These are phyloP conservation scores for Turritopsis rubra DNA, from an alignment of 30 jellyfish, hydroid and myxozoan species.

Conservation along the genomic window DNA sequence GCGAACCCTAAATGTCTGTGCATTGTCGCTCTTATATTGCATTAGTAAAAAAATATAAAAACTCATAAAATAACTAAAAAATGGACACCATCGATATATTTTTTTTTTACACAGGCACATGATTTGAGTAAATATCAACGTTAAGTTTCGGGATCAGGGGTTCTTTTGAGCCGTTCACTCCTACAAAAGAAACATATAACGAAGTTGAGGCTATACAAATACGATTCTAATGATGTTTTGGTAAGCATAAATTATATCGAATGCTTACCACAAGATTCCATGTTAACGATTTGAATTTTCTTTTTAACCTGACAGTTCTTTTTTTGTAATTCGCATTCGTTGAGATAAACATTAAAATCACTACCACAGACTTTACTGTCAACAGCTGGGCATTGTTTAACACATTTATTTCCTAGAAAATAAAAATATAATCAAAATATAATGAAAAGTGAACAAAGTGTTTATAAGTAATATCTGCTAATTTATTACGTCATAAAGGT, in stretches of 20 bases:
- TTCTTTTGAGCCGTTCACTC: not conserved
- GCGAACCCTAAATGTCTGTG: too few species aligned
- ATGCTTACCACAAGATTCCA: conserved; percentile 29
- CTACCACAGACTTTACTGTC: conserved; percentile 60
- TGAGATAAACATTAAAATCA: conserved; percentile 39
- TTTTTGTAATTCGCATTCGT: conserved; percentile 39
- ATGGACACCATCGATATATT: too few species aligned
- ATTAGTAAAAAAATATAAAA: too few species aligned
- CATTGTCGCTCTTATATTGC: too few species aligned
- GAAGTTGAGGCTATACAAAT: too few species aligned
- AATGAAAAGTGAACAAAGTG: not conserved
- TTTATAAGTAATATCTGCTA: not conserved
- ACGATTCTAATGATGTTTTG: not conserved
- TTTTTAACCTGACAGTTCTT: conserved; percentile 34
- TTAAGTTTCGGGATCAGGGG: too few species aligned
- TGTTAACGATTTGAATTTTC: conserved; percentile 28
- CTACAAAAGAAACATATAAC: not conserved
- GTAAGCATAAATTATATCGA: not conserved
- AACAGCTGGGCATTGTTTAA: conserved; percentile 42
- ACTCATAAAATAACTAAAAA: too few species aligned
- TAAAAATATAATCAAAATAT: not conserved
- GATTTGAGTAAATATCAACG: not conserved
- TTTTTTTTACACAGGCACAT: too few species aligned
- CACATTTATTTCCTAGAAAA: conserved; percentile 41
- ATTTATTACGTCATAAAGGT: not conserved